Conservation (phyloP, 2,888 invertebrate species). For the Mystacides longicornis region DNA sequence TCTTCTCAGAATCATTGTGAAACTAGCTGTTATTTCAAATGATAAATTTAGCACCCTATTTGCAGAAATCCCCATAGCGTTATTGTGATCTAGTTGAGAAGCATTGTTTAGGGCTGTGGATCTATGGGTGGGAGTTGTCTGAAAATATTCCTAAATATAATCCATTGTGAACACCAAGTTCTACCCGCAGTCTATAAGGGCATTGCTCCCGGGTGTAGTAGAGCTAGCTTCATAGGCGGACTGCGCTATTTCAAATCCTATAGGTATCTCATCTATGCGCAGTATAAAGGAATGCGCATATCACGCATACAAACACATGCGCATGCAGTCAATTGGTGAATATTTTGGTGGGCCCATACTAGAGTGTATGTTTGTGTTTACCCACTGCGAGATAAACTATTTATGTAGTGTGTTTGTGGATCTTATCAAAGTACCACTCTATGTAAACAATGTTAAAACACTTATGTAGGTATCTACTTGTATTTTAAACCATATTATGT, state of each 20-base stretch:
- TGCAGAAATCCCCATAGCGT: not conserved
- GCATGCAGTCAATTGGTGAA: not conserved
- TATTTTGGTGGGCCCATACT: not conserved
- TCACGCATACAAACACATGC: conserved; percentile 2
- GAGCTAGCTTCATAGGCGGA: not conserved
- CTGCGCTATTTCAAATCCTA: not conserved
- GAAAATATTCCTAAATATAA: not conserved
- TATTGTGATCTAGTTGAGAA: too few relatives aligned
- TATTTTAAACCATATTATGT: too few relatives aligned
- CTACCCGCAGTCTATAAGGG: not conserved
- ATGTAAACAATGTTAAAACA: too few relatives aligned
- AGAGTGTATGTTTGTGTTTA: not conserved
- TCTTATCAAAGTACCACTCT: not conserved
- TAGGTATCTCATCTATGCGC: not conserved
- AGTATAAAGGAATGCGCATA: not conserved
- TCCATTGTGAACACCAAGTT: not conserved
- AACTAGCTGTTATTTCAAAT: too few relatives aligned
- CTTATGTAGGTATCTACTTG: too few relatives aligned
- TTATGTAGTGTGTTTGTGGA: not conserved
- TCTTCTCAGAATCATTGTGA: too few relatives aligned
- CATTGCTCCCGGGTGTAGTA: not conserved
- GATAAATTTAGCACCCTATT: not conserved
- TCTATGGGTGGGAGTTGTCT: not conserved
- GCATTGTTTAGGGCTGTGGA: too few relatives aligned
- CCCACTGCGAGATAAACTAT: not conserved